These are phyloP conservation scores for Danio albolineatus DNA, from an alignment of 2,797 vertebrate genomes.

Conservation along the genomic window DNA sequence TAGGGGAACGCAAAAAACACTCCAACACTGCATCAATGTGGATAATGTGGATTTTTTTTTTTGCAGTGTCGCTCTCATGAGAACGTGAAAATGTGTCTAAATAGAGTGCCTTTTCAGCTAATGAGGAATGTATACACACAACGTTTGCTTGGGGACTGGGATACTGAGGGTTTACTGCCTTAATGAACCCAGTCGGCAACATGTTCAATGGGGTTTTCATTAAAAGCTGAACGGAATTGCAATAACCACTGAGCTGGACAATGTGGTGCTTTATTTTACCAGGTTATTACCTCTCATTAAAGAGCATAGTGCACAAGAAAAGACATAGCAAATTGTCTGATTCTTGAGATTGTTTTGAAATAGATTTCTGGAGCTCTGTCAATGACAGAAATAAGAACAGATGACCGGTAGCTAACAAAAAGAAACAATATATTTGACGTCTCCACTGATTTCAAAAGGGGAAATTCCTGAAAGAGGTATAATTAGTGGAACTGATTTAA, in stretches of 20 bases:
- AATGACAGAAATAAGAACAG: background rate
- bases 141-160: background rate
- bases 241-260: conserved; percentile 51
- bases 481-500: conserved; percentile 45
- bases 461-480: conserved; percentile 55
- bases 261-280: conserved; percentile 44
- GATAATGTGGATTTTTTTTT: conserved; percentile 18
- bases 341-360: background rate
- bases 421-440: conserved; percentile 8
- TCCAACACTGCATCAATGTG: background rate
- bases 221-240: conserved; percentile 48
- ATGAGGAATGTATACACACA: conserved; percentile 29
- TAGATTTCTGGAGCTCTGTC: conserved; percentile 4
- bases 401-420: conserved; percentile 26
- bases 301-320: conserved; percentile 23
- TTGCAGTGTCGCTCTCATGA: conserved; percentile 17
- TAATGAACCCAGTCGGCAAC: background rate
- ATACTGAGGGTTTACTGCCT: background rate
- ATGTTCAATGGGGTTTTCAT: conserved; percentile 42
- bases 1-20: background rate
- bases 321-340: background rate
- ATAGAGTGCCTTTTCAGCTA: conserved; percentile 14
- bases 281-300: conserved; percentile 54
- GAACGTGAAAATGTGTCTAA: background rate
- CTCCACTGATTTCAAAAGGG: conserved; percentile 14